phyloP scores from a whole-genome alignment of 2,888 invertebrate genomes.

The Gymnocheta viridis region DNA sequence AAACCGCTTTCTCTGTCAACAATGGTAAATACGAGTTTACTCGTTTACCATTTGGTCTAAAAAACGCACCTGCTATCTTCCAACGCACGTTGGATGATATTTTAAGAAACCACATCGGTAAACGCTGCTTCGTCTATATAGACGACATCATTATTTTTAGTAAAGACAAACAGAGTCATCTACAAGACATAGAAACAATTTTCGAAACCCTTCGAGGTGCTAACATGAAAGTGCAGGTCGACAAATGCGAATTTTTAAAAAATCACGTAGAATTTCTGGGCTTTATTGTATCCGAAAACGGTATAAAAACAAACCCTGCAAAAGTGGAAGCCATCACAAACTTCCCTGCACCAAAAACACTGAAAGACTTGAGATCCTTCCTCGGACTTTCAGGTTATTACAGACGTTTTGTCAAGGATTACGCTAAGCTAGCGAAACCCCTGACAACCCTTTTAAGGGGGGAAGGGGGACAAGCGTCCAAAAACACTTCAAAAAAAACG shows the following conservation, averaged over 20 bases:
- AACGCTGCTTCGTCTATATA: no score
- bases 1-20: no score
- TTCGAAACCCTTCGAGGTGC: slow-evolving; percentile 4
- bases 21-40: no score
- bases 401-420: slow-evolving; percentile 26
- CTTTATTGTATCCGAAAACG: background rate
- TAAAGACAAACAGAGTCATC: no score
- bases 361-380: background rate
- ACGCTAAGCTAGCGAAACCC: slow-evolving; percentile 42
- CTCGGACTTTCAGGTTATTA: slow-evolving; percentile 30
- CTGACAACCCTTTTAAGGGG: slow-evolving; percentile 27
- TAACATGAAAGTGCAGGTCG: slow-evolving; percentile 29
- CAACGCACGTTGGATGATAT: no score
- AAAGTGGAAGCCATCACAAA: no score
- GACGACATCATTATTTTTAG: no score
- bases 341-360: no score
- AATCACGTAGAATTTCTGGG: slow-evolving; percentile 7
- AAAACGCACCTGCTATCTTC: no score
- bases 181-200: slow-evolving; percentile 11
- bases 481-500: slow-evolving; percentile 23
- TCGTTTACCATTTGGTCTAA: no score
- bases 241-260: slow-evolving; percentile 13
- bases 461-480: slow-evolving; percentile 22
- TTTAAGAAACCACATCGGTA: no score
- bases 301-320: slow-evolving; percentile 10